Evolutionary conservation across 2,113 vertebrate species (phyloP), one percentile per base, ranked within the genome.

Genomic region (Heterocephalus glaber): DNA sequence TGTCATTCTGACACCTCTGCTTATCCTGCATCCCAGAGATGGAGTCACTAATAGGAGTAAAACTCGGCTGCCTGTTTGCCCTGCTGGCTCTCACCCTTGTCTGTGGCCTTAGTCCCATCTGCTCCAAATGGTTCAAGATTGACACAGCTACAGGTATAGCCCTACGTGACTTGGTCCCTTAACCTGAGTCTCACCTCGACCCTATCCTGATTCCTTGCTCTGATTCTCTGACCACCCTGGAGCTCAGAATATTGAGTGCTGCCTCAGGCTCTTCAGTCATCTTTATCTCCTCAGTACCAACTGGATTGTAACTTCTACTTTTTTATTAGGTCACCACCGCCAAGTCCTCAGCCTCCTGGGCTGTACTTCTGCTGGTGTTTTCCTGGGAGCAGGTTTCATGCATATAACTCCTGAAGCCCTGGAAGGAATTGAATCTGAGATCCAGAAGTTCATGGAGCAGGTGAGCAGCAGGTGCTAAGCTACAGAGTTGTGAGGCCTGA

Each of bases 361-460:
- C 89, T 98, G 98, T 7, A 44, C 92, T 30, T 97, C 98, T n/a
- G 98, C 98, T 0, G 98, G 98, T 1, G 92, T 98, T 28, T 98
- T 98, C 90, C 93, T 98, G 65, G 98, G 98, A 58, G 98, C 97
- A 1, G 98, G 98, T 52, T 54, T 98, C 24, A 98, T 98, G 98
- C 98, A 98, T 82, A 98, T 98, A 95, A 97, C 97, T 0, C 94
- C 98, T 4, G 97, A 98, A 35, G 97, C 97, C 12, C 94, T 98
- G 95, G 94, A 96, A 61, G 95, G 87, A 68, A 98, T 98, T 56
- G 95, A 97, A 3, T 86, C 77, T 22, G 96, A 98, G 96, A 95
- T 98, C 30, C 92, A 95, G 74, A 97, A 94, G 54, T 13, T 93
- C 2, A 2, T 68, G 58, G 76, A 35, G 6, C 87, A 92, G 98